Conservation (phyloP, 2,888 invertebrate genomes). For the Prionchulus punctatus region DNA sequence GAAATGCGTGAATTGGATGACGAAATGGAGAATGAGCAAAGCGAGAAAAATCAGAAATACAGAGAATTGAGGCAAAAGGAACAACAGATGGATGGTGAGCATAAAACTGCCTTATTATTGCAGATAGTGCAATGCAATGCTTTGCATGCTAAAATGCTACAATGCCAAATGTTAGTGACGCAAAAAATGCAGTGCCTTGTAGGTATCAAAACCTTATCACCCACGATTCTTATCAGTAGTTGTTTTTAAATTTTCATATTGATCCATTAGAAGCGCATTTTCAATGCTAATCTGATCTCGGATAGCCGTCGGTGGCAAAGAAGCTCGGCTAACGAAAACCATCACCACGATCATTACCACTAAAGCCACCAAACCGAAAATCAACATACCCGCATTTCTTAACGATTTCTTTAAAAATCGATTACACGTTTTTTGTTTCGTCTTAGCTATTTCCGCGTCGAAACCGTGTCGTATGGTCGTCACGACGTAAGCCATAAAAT, state of each 20-base stretch:
- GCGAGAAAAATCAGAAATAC: conserved; percentile 58
- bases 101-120: no score
- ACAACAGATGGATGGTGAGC: conserved; percentile 51
- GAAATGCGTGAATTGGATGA: conserved; percentile 53
- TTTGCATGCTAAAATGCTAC: no score
- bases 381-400: background rate
- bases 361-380: background rate
- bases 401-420: background rate
- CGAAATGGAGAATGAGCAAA: conserved; percentile 24
- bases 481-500: background rate
- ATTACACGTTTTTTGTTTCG: background rate
- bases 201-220: no score
- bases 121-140: no score
- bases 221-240: no score
- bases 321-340: background rate
- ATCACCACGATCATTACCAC: background rate
- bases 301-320: no score
- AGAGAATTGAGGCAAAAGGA: conserved; percentile 61
- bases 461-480: background rate
- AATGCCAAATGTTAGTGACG: no score
- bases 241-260: no score
- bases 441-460: background rate
- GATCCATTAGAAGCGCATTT: no score
- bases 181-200: no score
- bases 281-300: no score